These are phyloP conservation scores for Meda fulgida DNA, from an alignment of 2,797 vertebrate species.

Conservation along the genomic window DNA sequence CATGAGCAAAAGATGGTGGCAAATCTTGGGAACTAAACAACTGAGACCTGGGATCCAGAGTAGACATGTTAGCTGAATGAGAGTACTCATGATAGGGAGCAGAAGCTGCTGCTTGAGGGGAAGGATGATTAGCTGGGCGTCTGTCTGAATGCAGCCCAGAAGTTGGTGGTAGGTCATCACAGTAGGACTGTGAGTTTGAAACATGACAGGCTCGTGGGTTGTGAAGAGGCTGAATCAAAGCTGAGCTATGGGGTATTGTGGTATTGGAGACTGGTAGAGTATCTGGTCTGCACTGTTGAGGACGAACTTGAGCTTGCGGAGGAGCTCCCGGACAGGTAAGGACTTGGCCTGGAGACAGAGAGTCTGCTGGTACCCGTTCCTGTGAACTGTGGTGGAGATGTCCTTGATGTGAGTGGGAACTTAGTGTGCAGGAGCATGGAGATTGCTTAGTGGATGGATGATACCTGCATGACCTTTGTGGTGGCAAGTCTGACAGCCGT, in stretches of 20 bases:
- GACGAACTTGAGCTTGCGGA: constrained; percentile 67
- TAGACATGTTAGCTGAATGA: constrained; percentile 74
- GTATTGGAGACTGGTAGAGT: constrained; percentile 73
- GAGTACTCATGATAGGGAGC: constrained; percentile 71
- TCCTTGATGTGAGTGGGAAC: constrained; percentile 66
- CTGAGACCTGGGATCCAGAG: constrained; percentile 73
- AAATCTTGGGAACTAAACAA: constrained; percentile 76
- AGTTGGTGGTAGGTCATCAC: constrained; percentile 68
- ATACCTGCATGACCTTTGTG: constrained; percentile 69
- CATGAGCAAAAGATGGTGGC: constrained; percentile 75
- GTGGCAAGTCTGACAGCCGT: constrained; percentile 72
- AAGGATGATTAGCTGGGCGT: constrained; percentile 69
- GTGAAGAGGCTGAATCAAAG: constrained; percentile 75
- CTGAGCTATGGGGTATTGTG: constrained; percentile 67
- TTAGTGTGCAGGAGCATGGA: constrained; percentile 75
- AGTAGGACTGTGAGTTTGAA: constrained; percentile 71
- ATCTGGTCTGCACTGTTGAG: constrained; percentile 74
- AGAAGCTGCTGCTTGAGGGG: constrained; percentile 71
- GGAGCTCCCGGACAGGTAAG: constrained; percentile 62
- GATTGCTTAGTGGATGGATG: constrained; percentile 71
- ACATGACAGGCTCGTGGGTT: constrained; percentile 71
- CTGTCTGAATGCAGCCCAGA: constrained; percentile 72
- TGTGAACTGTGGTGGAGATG: constrained; percentile 68
- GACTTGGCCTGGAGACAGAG: constrained; percentile 68
- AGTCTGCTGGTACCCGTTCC: constrained; percentile 70